phyloP scores from a whole-genome alignment of 2,113 vertebrate species.

The Leptosomus discolor region DNA sequence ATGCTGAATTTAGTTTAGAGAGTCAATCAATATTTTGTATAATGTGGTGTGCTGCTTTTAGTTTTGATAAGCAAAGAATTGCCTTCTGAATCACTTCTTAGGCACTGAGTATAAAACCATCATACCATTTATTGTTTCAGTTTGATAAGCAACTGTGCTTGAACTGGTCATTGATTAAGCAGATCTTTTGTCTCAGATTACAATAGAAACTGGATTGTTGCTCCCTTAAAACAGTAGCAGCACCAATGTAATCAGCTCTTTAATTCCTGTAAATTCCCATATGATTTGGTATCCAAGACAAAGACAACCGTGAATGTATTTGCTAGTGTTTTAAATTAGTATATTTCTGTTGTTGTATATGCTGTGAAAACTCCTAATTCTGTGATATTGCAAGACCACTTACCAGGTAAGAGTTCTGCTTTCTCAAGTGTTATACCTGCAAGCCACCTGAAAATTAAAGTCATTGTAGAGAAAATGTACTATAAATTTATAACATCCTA shows the following conservation, averaged over 20 bases:
- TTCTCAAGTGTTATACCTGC: not conserved
- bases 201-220: not conserved
- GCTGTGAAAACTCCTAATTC: not conserved
- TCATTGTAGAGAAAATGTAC: not conserved
- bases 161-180: slow-evolving; percentile 27
- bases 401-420: not conserved
- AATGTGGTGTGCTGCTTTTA: not conserved
- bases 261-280: not conserved
- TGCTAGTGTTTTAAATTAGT: not conserved
- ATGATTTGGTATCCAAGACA: not conserved
- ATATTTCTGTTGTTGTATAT: not conserved
- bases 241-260: not conserved
- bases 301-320: not conserved
- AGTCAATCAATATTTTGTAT: not conserved
- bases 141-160: not conserved
- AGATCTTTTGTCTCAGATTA: not conserved
- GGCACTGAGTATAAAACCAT: not conserved
- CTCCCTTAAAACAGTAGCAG: not conserved
- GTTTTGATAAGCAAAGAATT: slow-evolving; percentile 4
- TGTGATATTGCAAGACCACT: not conserved
- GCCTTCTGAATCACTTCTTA: not conserved
- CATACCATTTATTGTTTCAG: not conserved
- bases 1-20: slow-evolving; percentile 8
- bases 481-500: not conserved
- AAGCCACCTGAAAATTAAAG: not conserved